phyloP scores from a whole-genome alignment of 2,797 vertebrate species.

The Schizopygopsis pylzovi region DNA sequence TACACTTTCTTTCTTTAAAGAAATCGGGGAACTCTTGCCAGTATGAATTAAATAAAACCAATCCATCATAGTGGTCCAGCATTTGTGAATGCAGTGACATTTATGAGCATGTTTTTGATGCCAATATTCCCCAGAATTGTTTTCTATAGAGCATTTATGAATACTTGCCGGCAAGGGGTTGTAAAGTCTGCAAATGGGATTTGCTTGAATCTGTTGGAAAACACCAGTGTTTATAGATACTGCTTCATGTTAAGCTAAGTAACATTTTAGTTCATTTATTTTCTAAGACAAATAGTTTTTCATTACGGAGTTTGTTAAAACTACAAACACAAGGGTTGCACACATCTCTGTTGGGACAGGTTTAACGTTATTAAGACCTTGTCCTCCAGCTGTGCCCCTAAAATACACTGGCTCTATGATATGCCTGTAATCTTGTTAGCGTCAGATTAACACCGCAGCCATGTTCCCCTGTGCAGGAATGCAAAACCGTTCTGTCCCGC shows the following conservation, averaged over 20 bases:
- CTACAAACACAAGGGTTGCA: background rate
- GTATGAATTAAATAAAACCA: slow-evolving; percentile 20
- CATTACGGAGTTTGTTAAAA: slow-evolving; percentile 19
- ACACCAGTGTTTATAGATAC: background rate
- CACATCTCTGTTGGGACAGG: slow-evolving; percentile 3
- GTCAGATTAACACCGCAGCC: slow-evolving; percentile 36
- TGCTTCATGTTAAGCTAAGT: background rate
- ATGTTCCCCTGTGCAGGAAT: slow-evolving; percentile 15
- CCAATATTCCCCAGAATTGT: slow-evolving; percentile 24
- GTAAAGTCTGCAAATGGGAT: slow-evolving; percentile 11
- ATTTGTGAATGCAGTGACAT: slow-evolving; percentile 39
- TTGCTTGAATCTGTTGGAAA: background rate
- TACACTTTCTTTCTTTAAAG: slow-evolving; percentile 27
- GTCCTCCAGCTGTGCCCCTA: slow-evolving; percentile 26
- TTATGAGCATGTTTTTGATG: slow-evolving; percentile 32
- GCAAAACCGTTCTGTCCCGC: background rate
- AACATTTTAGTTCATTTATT: background rate
- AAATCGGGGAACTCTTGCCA: slow-evolving; percentile 13
- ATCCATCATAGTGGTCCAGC: slow-evolving; percentile 32
- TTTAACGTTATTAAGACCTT: slow-evolving; percentile 37
- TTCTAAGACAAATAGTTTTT: slow-evolving; percentile 8
- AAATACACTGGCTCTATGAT: slow-evolving; percentile 38
- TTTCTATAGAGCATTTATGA: background rate
- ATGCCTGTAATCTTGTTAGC: slow-evolving; percentile 43
- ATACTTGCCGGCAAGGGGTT: background rate